A percentile compares a stretch with the other conserved stretches of the same genome.
Evolutionary conservation across 2,888 invertebrate species (phyloP).

Genomic region (Trachelus troglodyta): DNA sequence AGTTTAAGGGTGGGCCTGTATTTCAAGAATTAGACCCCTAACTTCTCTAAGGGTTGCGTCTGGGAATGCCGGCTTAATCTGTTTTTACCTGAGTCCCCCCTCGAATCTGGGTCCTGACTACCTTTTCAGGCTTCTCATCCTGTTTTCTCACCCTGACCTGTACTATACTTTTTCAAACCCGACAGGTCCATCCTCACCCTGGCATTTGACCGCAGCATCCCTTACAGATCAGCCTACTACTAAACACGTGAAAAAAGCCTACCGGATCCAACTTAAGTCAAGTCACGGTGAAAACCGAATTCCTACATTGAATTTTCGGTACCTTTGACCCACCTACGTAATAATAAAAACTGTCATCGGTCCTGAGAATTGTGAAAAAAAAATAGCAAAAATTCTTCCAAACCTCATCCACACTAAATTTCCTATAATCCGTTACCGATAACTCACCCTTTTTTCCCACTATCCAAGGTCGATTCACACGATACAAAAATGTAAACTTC

Average conservation of each 20-base stretch:
- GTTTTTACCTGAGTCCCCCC: slow-evolving; percentile 17
- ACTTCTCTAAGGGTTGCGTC: slow-evolving; percentile 13
- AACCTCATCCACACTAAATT: neutral
- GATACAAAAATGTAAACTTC: neutral
- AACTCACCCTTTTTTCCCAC: neutral
- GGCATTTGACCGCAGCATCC: neutral
- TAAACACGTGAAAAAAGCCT: neutral
- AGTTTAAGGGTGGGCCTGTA: neutral
- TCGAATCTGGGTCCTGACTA: neutral
- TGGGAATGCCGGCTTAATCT: slow-evolving; percentile 20
- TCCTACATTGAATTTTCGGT: neutral
- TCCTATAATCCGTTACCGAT: neutral
- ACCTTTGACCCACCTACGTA: neutral
- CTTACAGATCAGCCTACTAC: neutral
- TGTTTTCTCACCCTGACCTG: slow-evolving; percentile 3
- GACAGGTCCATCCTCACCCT: neutral
- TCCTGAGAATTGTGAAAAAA: neutral
- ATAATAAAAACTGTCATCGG: neutral
- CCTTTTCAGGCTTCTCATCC: neutral
- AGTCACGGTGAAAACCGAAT: neutral
- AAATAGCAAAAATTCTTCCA: neutral
- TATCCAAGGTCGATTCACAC: neutral
- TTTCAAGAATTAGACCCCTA: neutral
- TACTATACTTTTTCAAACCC: neutral
- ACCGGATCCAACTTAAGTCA: neutral